These are phyloP conservation scores for Pagetopsis macropterus DNA, from an alignment of 2,797 vertebrate genomes.

Conservation along the genomic window DNA sequence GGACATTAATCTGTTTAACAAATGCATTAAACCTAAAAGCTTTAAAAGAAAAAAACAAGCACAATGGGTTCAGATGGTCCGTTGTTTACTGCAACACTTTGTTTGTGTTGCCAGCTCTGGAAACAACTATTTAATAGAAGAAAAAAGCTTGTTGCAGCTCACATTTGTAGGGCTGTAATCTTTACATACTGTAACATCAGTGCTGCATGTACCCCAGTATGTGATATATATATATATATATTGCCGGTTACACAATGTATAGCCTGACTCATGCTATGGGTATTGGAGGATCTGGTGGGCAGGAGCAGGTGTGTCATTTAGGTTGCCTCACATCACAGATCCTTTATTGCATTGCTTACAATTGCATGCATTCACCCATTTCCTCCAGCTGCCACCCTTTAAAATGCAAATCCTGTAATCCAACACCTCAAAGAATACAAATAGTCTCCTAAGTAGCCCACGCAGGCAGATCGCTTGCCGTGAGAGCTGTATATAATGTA, in stretches of 20 bases:
- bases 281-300: conserved; percentile 42
- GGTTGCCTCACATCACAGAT: conserved; percentile 52
- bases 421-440: conserved; percentile 57
- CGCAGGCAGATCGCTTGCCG: conserved; percentile 25
- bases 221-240: conserved; percentile 41
- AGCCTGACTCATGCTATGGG: conserved; percentile 23
- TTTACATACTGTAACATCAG: not conserved
- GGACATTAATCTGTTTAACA: conserved; percentile 58
- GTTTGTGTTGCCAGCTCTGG: conserved; percentile 22
- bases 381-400: conserved; percentile 61
- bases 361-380: conserved; percentile 44
- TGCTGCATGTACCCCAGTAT: conserved; percentile 21
- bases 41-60: conserved; percentile 39
- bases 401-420: conserved; percentile 74
- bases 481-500: conserved; percentile 9
- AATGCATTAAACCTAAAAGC: conserved; percentile 44
- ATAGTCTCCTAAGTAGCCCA: conserved; percentile 46
- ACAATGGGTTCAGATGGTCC: conserved; percentile 33
- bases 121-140: conserved; percentile 29
- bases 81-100: conserved; percentile 28
- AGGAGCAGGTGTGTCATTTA: conserved; percentile 58
- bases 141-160: conserved; percentile 5
- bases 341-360: conserved; percentile 51
- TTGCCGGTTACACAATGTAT: conserved; percentile 15
- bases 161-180: conserved; percentile 1